These are phyloP conservation scores for Scaptomyza montana DNA, from an alignment of 1,140 invertebrate genomes.

Conservation along the genomic window DNA sequence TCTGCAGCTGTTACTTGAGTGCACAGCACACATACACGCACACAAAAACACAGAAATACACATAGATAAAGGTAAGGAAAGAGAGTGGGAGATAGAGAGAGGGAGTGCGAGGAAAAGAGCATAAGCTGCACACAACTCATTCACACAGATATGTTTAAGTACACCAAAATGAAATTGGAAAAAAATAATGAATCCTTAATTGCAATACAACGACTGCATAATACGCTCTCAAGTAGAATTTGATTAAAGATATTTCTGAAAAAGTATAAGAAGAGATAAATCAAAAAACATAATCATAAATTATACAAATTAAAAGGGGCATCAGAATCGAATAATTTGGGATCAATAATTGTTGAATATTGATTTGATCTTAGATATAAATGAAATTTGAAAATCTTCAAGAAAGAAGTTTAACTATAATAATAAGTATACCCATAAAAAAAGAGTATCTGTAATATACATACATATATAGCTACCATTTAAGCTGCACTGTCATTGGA, in stretches of 20 bases:
- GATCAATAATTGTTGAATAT: too few species aligned
- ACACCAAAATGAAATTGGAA: conserved; percentile 64
- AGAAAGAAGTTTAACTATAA: too few species aligned
- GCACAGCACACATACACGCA: conserved; percentile 53
- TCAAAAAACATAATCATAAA: too few species aligned
- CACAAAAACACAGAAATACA: conserved; percentile 3
- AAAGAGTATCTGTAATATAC: conserved; percentile 24
- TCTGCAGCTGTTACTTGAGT: conserved; percentile 73
- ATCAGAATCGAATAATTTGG: too few species aligned
- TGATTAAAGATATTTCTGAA: neutral
- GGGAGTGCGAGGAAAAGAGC: too few species aligned
- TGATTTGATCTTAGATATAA: too few species aligned
- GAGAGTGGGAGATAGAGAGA: neutral
- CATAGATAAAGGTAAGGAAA: too few species aligned
- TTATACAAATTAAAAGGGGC: neutral
- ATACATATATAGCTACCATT: conserved; percentile 1
- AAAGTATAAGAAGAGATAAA: neutral
- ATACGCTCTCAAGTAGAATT: conserved; percentile 29
- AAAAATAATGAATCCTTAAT: conserved; percentile 62
- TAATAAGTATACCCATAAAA: too few species aligned
- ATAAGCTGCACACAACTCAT: conserved; percentile 6
- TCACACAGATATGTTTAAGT: conserved; percentile 36
- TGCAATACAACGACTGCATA: conserved; percentile 26
- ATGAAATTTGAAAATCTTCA: too few species aligned
- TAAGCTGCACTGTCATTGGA: conserved; percentile 38